Evolutionary conservation across 2,888 invertebrate genomes (phyloP).

Genomic region (Agrotis clavis): DNA sequence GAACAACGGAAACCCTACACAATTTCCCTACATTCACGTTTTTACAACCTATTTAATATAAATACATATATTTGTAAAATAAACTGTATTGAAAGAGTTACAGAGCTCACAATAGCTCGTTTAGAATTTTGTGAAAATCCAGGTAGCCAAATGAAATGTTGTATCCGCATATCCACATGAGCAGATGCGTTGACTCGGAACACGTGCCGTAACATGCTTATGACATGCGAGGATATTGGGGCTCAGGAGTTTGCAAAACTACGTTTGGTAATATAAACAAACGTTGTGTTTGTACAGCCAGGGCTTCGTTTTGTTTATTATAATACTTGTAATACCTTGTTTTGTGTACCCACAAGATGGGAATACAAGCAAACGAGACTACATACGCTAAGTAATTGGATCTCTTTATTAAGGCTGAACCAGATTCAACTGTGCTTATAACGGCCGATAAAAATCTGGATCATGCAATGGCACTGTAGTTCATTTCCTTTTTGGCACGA

Average conservation of each 20-base stretch:
- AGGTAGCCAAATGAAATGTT: slow-evolving; percentile 51
- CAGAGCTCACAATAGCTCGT: slow-evolving; percentile 55
- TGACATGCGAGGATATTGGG: slow-evolving; percentile 60
- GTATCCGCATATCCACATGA: slow-evolving; percentile 59
- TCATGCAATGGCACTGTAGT: slow-evolving; percentile 37
- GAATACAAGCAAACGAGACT: background rate
- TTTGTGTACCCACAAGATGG: slow-evolving; percentile 4
- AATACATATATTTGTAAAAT: slow-evolving; percentile 15
- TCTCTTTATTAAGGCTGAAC: slow-evolving; percentile 19
- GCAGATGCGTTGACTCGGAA: slow-evolving; percentile 61
- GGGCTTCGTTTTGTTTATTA: background rate
- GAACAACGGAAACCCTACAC: slow-evolving; percentile 58
- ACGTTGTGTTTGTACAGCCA: slow-evolving; percentile 10
- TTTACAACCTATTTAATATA: slow-evolving; percentile 57
- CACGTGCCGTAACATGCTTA: slow-evolving; percentile 59
- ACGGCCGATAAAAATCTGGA: slow-evolving; percentile 46
- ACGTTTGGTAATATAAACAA: slow-evolving; percentile 27
- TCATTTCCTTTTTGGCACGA: slow-evolving; percentile 53
- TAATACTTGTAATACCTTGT: background rate
- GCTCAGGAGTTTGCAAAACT: slow-evolving; percentile 18
- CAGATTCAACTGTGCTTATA: slow-evolving; percentile 36
- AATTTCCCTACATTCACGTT: slow-evolving; percentile 66
- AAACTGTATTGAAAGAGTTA: slow-evolving; percentile 40
- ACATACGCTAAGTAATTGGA: slow-evolving; percentile 44
- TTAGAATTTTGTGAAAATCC: slow-evolving; percentile 31